These are phyloP conservation scores for Andrena marginata DNA, from an alignment of 2,888 invertebrate genomes.

Conservation along the genomic window DNA sequence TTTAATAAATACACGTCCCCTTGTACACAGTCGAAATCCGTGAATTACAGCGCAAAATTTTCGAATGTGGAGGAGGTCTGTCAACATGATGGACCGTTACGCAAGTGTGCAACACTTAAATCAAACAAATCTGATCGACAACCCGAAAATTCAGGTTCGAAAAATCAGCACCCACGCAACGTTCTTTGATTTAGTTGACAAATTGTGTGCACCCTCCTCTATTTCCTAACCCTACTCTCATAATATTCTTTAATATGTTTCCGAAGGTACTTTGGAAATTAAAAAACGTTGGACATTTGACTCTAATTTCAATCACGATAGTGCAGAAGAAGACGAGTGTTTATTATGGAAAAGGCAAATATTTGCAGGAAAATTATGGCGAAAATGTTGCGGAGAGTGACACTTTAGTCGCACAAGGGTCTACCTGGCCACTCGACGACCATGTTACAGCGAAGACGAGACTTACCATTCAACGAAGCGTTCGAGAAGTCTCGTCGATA, in stretches of 20 bases:
- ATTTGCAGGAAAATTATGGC: no score
- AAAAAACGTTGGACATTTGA: no score
- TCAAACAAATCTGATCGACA: background rate
- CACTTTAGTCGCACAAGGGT: background rate
- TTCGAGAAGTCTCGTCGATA: slow-evolving; percentile 22
- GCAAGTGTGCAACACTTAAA: background rate
- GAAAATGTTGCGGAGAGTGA: no score
- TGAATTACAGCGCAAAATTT: background rate
- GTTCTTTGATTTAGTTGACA: no score
- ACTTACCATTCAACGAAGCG: slow-evolving; percentile 27
- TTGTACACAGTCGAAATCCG: background rate
- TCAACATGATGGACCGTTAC: background rate
- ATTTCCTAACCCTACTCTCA: no score
- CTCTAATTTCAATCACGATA: no score
- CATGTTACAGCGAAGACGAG: background rate
- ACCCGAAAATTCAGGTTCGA: background rate
- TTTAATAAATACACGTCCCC: background rate
- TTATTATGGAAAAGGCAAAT: no score
- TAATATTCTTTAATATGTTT: no score
- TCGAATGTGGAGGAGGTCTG: background rate
- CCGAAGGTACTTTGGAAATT: no score
- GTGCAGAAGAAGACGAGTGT: no score
- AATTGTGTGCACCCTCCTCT: no score
- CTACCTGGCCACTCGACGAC: background rate
- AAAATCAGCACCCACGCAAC: no score